Percentiles rank a stretch among this genome's conserved stretches.
These are phyloP conservation scores for Epirrhoe tristata DNA, from an alignment of 2,888 invertebrate species.

Conservation along the genomic window DNA sequence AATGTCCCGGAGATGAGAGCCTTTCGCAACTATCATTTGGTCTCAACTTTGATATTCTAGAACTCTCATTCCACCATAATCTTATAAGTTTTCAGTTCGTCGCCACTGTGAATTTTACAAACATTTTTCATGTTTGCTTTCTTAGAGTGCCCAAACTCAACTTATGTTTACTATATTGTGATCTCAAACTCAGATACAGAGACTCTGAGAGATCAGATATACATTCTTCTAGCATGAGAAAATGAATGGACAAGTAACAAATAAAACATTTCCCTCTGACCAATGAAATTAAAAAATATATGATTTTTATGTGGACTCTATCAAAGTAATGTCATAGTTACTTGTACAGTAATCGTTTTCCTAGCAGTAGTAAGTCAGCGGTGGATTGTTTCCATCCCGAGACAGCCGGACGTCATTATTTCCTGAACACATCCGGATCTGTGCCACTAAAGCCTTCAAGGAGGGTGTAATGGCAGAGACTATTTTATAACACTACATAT, in stretches of 20 bases:
- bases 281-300: too few species aligned
- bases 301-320: too few species aligned
- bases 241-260: too few species aligned
- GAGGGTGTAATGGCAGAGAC: constrained; percentile 4
- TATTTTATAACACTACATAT: too few species aligned
- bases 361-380: constrained; percentile 61
- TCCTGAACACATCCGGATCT: constrained; percentile 58
- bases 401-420: constrained; percentile 73
- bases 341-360: constrained; percentile 66
- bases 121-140: constrained; percentile 21
- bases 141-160: constrained; percentile 25
- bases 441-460: constrained; percentile 8
- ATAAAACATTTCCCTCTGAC: too few species aligned
- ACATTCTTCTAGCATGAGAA: too few species aligned
- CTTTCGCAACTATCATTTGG: constrained; percentile 32
- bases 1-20: constrained; percentile 27
- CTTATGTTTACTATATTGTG: neutral
- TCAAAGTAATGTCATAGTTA: constrained; percentile 54
- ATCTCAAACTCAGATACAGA: neutral
- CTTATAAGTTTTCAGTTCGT: constrained; percentile 18
- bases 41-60: constrained; percentile 28
- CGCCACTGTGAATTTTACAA: neutral
- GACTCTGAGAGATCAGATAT: too few species aligned
- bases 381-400: constrained; percentile 69
- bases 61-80: constrained; percentile 23